A percentile compares a stretch with the other conserved stretches of the same genome.
These are phyloP conservation scores for Tubulanus polymorphus DNA, from an alignment of 2,888 invertebrate species.

Conservation along the genomic window DNA sequence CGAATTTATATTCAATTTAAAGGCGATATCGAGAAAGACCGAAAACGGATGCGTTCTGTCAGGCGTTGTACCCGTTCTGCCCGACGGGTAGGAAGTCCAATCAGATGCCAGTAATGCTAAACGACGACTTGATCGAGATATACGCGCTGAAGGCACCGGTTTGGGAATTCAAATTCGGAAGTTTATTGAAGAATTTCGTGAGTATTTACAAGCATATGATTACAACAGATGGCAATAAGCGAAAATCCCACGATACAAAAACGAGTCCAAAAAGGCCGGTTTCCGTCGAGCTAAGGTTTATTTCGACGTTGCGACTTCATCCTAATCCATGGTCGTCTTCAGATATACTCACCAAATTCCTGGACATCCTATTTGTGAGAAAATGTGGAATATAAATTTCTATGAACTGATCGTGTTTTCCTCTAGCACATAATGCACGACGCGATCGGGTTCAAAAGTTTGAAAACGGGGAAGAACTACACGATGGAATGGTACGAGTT, in stretches of 20 bases:
- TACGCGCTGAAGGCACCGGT: constrained; percentile 47
- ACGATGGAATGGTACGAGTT: constrained; percentile 48
- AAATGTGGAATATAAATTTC: too few species aligned
- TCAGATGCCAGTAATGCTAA: constrained; percentile 32
- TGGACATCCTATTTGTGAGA: too few species aligned
- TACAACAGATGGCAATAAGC: too few species aligned
- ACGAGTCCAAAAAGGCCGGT: too few species aligned
- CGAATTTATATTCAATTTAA: too few species aligned
- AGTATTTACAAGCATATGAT: too few species aligned
- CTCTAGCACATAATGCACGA: constrained; percentile 45
- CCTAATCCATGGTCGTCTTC: too few species aligned
- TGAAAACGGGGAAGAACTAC: constrained; percentile 36
- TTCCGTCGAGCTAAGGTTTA: too few species aligned
- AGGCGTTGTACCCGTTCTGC: constrained; percentile 41
- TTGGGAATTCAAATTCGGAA: constrained; percentile 43
- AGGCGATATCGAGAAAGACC: constrained; percentile 33
- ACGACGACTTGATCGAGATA: constrained; percentile 32
- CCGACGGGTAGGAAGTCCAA: constrained; percentile 31
- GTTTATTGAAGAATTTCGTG: constrained; percentile 37
- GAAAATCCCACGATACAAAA: too few species aligned
- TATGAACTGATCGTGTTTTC: neutral
- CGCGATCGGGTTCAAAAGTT: constrained; percentile 39
- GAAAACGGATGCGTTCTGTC: constrained; percentile 32
- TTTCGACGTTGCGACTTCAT: too few species aligned
- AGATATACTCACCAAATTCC: too few species aligned